Evolutionary conservation across 2,113 vertebrate species (phyloP).

Genomic region (Pteronura brasiliensis): DNA sequence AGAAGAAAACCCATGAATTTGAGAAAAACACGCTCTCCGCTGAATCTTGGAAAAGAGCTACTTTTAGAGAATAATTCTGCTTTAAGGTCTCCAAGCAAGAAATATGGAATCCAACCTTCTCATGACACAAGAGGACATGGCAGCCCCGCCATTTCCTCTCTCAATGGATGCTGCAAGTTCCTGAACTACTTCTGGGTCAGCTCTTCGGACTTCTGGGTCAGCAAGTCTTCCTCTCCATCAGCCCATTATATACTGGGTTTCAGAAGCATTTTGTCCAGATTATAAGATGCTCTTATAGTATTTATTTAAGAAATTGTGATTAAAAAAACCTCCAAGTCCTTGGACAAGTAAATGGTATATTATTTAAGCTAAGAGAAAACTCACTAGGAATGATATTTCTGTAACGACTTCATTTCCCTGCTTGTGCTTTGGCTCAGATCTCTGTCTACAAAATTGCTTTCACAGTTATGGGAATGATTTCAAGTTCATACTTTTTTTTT

Average conservation of each 20-base stretch:
- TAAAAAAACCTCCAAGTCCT: background rate
- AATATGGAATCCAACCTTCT: background rate
- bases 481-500: constrained; percentile 1
- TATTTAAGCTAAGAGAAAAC: background rate
- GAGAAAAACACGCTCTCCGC: background rate
- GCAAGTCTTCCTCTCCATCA: background rate
- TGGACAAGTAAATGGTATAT: background rate
- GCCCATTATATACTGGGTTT: background rate
- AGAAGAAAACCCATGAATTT: background rate
- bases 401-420: background rate
- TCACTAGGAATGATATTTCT: background rate
- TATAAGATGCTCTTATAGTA: background rate
- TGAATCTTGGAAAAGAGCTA: background rate
- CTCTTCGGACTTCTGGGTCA: background rate
- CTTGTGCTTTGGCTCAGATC: background rate
- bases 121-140: background rate
- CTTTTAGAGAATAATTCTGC: background rate
- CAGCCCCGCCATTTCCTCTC: background rate
- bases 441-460: background rate
- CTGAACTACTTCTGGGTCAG: background rate
- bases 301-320: background rate
- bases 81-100: background rate
- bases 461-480: background rate
- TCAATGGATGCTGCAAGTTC: background rate
- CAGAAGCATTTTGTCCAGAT: background rate